A percentile compares a stretch with the other conserved stretches of the same genome.
Evolutionary conservation across 2,797 vertebrate genomes (phyloP).

Genomic region (Aulostomus chinensis): DNA sequence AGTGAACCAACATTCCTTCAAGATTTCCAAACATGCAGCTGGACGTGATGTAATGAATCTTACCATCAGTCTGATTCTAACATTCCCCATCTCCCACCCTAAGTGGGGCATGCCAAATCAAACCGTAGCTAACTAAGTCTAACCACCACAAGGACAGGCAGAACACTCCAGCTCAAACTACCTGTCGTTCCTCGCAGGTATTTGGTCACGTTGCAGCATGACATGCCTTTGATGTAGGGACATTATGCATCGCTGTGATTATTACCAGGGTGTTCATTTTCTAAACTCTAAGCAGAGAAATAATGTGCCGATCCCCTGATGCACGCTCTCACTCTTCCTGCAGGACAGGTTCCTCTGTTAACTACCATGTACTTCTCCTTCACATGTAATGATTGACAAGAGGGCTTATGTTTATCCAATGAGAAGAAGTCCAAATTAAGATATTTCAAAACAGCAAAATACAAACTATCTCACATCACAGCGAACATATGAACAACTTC

Average conservation of each 20-base stretch:
- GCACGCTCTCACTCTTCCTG: constrained; percentile 47
- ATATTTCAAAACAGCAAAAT: too few relatives aligned
- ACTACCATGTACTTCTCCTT: constrained; percentile 36
- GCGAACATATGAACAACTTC: too few relatives aligned
- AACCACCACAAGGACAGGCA: constrained; percentile 1
- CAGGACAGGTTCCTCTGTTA: constrained; percentile 54
- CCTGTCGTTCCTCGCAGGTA: neutral
- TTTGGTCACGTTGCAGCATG: neutral
- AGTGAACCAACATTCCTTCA: constrained; percentile 64
- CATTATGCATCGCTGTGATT: constrained; percentile 4
- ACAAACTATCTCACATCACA: too few relatives aligned
- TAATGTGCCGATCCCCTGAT: constrained; percentile 16
- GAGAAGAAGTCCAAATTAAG: too few relatives aligned
- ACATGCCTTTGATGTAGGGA: neutral
- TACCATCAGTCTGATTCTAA: constrained; percentile 32
- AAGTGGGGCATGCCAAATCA: constrained; percentile 40
- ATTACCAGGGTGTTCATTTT: constrained; percentile 32
- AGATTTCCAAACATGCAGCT: constrained; percentile 26
- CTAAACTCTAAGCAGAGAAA: constrained; percentile 22
- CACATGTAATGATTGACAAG: constrained; percentile 60
- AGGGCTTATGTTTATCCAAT: constrained; percentile 1
- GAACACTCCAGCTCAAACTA: constrained; percentile 2
- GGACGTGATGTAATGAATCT: constrained; percentile 33
- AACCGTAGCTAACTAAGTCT: constrained; percentile 37
- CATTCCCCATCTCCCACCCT: constrained; percentile 38